Conservation (phyloP, 2,888 invertebrate species). For the Nymphalis urticae region DNA sequence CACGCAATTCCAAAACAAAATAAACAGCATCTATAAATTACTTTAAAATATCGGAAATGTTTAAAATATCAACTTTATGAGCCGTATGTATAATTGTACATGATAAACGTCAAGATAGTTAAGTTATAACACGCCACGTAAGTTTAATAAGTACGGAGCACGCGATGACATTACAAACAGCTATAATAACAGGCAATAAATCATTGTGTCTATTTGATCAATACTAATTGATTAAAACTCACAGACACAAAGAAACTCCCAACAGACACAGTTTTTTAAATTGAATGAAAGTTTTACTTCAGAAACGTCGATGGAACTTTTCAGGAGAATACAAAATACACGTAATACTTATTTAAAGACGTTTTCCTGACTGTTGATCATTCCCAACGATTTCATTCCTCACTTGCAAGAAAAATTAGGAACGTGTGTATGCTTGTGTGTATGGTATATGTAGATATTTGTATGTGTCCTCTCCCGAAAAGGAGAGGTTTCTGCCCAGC, state of each 20-base stretch:
- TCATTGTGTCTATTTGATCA: not conserved
- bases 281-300: not conserved
- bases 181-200: constrained; percentile 7
- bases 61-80: constrained; percentile 8
- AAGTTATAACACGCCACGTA: not conserved
- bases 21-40: not conserved
- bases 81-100: not conserved
- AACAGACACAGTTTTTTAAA: not conserved
- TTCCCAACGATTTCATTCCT: too few relatives aligned
- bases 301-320: too few relatives aligned
- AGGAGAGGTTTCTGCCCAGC: too few relatives aligned
- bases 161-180: constrained; percentile 5
- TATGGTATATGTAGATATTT: too few relatives aligned
- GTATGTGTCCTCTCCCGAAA: too few relatives aligned
- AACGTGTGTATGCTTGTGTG: too few relatives aligned
- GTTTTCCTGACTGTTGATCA: too few relatives aligned
- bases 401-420: too few relatives aligned
- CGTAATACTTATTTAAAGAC: too few relatives aligned
- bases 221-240: not conserved
- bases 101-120: constrained; percentile 9
- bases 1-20: not conserved
- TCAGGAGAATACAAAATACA: too few relatives aligned
- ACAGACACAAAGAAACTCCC: not conserved
- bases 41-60: constrained; percentile 13
- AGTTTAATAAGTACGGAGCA: constrained; percentile 2